These are phyloP conservation scores for Ia io DNA, from an alignment of 2,113 vertebrate species.

Conservation along the genomic window DNA sequence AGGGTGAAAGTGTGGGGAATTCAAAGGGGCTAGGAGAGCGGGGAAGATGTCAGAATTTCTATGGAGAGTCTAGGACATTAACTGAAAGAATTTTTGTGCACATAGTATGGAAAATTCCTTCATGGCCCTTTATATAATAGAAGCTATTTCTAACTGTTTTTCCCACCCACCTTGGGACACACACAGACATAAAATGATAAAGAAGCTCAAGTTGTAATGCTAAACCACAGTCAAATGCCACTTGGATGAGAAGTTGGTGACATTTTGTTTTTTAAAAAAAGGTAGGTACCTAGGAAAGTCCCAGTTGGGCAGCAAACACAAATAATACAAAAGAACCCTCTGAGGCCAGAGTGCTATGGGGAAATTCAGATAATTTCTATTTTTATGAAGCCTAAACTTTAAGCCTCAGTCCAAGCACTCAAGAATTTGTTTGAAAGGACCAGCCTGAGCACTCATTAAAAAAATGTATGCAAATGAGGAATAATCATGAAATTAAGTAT, in stretches of 20 bases:
- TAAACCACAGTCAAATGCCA: neutral
- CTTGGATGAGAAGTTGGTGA: neutral
- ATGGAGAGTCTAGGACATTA: constrained; percentile 14
- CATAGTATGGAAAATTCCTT: constrained; percentile 51
- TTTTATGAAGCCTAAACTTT: neutral
- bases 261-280: neutral
- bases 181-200: constrained; percentile 42
- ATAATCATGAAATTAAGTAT: neutral
- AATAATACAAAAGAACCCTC: neutral
- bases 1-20: neutral
- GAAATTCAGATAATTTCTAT: neutral
- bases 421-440: neutral
- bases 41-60: constrained; percentile 18
- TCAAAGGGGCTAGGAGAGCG: neutral
- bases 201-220: constrained; percentile 1
- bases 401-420: neutral
- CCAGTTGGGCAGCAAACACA: neutral
- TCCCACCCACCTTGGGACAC: constrained; percentile 58
- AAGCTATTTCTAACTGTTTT: constrained; percentile 46
- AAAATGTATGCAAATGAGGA: neutral
- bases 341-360: neutral
- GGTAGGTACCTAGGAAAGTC: neutral
- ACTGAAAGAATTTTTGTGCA: constrained; percentile 39
- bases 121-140: constrained; percentile 34
- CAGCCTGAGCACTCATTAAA: neutral